These are phyloP conservation scores for Indri indri DNA, from an alignment of 2,113 vertebrate genomes.

Conservation along the genomic window DNA sequence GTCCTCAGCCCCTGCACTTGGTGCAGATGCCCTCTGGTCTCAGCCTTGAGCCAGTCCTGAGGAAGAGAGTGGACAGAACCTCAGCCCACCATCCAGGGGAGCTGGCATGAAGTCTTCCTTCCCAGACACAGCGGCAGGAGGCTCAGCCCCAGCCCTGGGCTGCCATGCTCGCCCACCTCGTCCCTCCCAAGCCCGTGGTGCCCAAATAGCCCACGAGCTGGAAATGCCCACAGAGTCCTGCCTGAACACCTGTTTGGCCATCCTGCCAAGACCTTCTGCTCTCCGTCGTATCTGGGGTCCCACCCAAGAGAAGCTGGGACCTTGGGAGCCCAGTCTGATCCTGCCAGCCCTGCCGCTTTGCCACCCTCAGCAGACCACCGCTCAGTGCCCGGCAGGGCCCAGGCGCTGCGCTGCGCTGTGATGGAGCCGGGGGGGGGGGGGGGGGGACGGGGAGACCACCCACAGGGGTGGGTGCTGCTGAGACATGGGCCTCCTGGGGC, in stretches of 20 bases:
- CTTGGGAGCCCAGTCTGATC: not conserved
- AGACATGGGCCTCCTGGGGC: not conserved
- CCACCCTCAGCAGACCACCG: too few species aligned
- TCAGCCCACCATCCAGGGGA: not conserved
- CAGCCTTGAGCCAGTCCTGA: not conserved
- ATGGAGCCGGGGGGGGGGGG: too few species aligned
- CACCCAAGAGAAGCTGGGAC: not conserved
- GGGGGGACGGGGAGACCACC: accelerated
- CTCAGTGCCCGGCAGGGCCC: too few species aligned
- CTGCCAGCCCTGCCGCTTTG: not conserved
- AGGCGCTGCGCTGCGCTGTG: too few species aligned
- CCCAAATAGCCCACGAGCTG: not conserved
- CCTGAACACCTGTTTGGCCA: not conserved
- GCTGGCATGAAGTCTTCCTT: not conserved
- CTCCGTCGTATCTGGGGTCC: not conserved
- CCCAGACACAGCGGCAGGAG: not conserved
- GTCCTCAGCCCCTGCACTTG: not conserved
- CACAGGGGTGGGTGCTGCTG: not conserved
- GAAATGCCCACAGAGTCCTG: not conserved
- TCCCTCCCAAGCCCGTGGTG: not conserved
- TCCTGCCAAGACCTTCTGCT: not conserved
- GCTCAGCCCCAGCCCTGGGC: not conserved
- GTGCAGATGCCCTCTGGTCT: not conserved
- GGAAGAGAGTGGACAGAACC: not conserved
- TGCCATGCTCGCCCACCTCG: not conserved